These are phyloP conservation scores for Netelia virgata DNA, from an alignment of 2,888 invertebrate genomes.

Conservation along the genomic window DNA sequence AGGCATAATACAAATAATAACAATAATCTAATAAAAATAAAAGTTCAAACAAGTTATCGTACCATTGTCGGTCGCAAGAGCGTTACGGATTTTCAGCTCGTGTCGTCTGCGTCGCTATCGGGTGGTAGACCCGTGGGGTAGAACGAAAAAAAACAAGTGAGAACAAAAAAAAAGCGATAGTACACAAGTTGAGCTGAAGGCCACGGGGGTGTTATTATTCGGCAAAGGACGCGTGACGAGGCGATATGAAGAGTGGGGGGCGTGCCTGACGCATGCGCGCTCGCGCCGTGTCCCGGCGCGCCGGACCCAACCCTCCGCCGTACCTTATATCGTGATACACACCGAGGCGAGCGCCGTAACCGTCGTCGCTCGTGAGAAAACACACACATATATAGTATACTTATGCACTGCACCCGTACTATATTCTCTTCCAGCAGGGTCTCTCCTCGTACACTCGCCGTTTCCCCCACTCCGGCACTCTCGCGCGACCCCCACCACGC, in stretches of 20 bases:
- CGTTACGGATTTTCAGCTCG: background rate
- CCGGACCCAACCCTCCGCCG: constrained; percentile 58
- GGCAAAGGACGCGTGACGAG: constrained; percentile 49
- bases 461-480: background rate
- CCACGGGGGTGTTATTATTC: constrained; percentile 54
- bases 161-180: background rate
- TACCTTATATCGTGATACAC: constrained; percentile 6
- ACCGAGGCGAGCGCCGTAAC: constrained; percentile 41
- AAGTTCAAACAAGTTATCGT: background rate
- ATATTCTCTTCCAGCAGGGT: background rate
- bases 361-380: background rate
- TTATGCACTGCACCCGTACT: background rate
- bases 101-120: background rate
- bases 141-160: background rate
- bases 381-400: background rate
- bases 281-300: constrained; percentile 47
- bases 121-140: background rate
- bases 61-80: background rate
- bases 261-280: constrained; percentile 49
- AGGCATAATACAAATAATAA: background rate
- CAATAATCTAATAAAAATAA: background rate
- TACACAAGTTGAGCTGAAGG: constrained; percentile 17
- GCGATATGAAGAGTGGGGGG: constrained; percentile 6
- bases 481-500: constrained; percentile 14
- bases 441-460: background rate